A percentile compares a stretch with the other conserved stretches of the same genome.
Conservation (phyloP, 2,113 vertebrate genomes). For the Taurulus bubalis region DNA sequence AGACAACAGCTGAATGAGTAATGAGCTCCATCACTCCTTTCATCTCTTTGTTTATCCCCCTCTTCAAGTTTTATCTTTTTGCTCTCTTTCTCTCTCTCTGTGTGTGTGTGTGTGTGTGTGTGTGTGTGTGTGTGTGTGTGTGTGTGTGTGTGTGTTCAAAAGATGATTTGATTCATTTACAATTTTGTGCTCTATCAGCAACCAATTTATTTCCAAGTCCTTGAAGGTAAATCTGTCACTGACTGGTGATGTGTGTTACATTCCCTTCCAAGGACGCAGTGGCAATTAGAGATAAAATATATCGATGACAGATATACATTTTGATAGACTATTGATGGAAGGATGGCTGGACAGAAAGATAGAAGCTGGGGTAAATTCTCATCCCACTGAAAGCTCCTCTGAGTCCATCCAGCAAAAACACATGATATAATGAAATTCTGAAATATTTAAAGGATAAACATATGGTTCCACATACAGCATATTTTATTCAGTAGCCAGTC, state of each 20-base stretch:
- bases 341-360: background rate
- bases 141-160: background rate
- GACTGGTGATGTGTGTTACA: constrained; percentile 38
- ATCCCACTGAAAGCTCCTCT: background rate
- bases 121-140: background rate
- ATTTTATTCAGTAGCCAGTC: constrained; percentile 41
- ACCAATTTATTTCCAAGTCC: constrained; percentile 48
- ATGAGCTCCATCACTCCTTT: constrained; percentile 27
- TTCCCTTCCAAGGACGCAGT: constrained; percentile 32
- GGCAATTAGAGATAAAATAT: background rate
- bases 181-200: constrained; percentile 41
- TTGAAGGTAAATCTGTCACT: constrained; percentile 49
- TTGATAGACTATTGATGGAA: background rate
- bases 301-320: background rate
- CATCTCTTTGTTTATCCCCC: constrained; percentile 11
- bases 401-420: background rate
- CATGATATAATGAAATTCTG: background rate
- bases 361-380: background rate
- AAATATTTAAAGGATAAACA: constrained; percentile 15
- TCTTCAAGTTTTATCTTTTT: constrained; percentile 12
- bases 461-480: background rate
- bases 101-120: background rate
- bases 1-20: constrained; percentile 28
- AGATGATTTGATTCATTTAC: constrained; percentile 41
- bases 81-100: background rate